phyloP scores from a whole-genome alignment of 2,888 invertebrate species.

The Agrotis clavis region DNA sequence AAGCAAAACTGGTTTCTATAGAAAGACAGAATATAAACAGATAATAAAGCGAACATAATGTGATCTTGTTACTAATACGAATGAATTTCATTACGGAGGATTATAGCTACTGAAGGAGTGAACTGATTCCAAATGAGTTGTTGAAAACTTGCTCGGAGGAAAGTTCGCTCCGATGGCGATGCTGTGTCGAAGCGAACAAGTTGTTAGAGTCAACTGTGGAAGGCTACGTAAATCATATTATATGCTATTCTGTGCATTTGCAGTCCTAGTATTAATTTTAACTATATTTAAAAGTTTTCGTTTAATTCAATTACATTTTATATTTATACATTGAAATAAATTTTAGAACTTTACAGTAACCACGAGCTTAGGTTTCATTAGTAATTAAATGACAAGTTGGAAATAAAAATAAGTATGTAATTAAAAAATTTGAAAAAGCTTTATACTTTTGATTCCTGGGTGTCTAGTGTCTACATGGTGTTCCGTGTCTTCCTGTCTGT shows the following conservation, averaged over 20 bases:
- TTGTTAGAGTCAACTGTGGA: constrained; percentile 36
- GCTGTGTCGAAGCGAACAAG: constrained; percentile 38
- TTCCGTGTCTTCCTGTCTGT: too few relatives aligned
- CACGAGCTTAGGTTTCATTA: too few relatives aligned
- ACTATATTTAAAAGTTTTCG: background rate
- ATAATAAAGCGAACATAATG: background rate
- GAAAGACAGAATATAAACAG: background rate
- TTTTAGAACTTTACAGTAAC: background rate
- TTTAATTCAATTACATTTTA: background rate
- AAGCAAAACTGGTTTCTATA: background rate
- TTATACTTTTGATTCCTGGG: too few relatives aligned
- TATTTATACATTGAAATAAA: background rate
- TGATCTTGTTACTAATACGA: constrained; percentile 19
- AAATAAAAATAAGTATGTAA: too few relatives aligned
- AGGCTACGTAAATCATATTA: constrained; percentile 8
- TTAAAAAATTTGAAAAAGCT: too few relatives aligned
- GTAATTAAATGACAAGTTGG: background rate
- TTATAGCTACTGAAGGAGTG: constrained; percentile 39
- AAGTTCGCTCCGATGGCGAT: constrained; percentile 38
- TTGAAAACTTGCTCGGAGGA: constrained; percentile 38
- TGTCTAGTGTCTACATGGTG: too few relatives aligned
- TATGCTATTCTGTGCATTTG: constrained; percentile 21
- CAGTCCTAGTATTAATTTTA: background rate
- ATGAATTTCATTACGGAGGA: constrained; percentile 40
- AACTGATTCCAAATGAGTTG: constrained; percentile 47